Conservation (phyloP, 2,113 vertebrate species). For the Aphyosemion australe region DNA sequence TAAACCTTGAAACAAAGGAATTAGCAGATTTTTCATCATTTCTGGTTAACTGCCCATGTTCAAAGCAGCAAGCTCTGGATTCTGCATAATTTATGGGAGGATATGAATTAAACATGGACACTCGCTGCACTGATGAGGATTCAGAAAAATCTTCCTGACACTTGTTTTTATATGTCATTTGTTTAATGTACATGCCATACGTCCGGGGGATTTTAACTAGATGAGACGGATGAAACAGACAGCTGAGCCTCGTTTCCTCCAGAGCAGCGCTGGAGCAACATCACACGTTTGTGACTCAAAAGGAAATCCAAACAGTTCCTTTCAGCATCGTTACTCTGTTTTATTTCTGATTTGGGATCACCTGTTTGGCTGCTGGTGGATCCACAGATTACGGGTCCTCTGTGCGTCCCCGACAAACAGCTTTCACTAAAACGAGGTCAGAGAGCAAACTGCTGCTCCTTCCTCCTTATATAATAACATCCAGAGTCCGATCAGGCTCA, state of each 20-base stretch:
- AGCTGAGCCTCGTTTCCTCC: constrained; percentile 28
- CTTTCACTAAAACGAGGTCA: constrained; percentile 23
- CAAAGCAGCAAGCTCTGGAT: constrained; percentile 12
- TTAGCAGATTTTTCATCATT: constrained; percentile 39
- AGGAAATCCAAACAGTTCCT: background rate
- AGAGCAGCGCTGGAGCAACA: constrained; percentile 26
- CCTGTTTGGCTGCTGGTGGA: constrained; percentile 8
- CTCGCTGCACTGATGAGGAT: constrained; percentile 26
- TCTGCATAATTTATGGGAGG: constrained; percentile 40
- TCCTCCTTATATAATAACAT: background rate
- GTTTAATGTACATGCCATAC: constrained; percentile 20
- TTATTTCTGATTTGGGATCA: constrained; percentile 12
- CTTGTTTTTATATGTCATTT: constrained; percentile 40
- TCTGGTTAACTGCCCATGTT: constrained; percentile 17
- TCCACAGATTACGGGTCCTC: constrained; percentile 10
- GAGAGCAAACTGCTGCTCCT: constrained; percentile 6
- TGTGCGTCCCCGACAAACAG: constrained; percentile 25
- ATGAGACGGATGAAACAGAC: constrained; percentile 25
- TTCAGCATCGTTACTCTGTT: too few species aligned
- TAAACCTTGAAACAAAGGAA: constrained; percentile 18
- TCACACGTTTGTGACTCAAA: constrained; percentile 4
- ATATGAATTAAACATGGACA: constrained; percentile 54
- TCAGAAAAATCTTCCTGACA: constrained; percentile 30
- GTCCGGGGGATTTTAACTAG: constrained; percentile 4
- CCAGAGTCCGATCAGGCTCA: background rate